Conservation (phyloP, 2,797 vertebrate genomes). For the Phoebastria nigripes region DNA sequence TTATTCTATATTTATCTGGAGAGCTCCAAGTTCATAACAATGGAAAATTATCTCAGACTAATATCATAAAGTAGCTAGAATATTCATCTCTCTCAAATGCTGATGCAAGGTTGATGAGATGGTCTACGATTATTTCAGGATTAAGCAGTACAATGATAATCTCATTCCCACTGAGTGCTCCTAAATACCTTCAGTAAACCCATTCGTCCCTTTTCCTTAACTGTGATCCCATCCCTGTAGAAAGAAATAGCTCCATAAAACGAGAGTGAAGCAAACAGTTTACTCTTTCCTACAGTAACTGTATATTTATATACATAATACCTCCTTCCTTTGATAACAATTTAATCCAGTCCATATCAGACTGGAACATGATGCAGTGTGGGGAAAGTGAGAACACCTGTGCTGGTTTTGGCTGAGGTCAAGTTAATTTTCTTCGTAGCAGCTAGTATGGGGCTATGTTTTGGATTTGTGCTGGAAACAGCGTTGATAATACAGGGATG, state of each 20-base stretch:
- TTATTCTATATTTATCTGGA: not conserved
- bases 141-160: conserved; percentile 39
- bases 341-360: not conserved
- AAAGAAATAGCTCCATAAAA: conserved; percentile 6
- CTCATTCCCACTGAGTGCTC: conserved; percentile 11
- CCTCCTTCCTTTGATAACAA: not conserved
- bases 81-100: not conserved
- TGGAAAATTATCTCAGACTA: not conserved
- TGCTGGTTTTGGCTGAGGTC: too few relatives aligned
- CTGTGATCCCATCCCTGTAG: not conserved
- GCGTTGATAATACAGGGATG: too few relatives aligned
- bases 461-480: too few relatives aligned
- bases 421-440: too few relatives aligned
- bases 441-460: too few relatives aligned
- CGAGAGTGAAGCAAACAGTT: conserved; percentile 16
- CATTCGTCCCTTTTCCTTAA: not conserved
- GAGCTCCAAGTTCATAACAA: not conserved
- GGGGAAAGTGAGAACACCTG: not conserved
- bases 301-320: not conserved
- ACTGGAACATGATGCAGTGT: not conserved
- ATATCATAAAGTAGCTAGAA: conserved; percentile 7
- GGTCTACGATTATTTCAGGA: conserved; percentile 27
- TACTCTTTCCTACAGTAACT: not conserved
- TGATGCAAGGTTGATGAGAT: not conserved
- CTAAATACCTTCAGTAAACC: conserved; percentile 17